phyloP scores from a whole-genome alignment of 2,113 vertebrate genomes.

The Stigmatopora nigra region DNA sequence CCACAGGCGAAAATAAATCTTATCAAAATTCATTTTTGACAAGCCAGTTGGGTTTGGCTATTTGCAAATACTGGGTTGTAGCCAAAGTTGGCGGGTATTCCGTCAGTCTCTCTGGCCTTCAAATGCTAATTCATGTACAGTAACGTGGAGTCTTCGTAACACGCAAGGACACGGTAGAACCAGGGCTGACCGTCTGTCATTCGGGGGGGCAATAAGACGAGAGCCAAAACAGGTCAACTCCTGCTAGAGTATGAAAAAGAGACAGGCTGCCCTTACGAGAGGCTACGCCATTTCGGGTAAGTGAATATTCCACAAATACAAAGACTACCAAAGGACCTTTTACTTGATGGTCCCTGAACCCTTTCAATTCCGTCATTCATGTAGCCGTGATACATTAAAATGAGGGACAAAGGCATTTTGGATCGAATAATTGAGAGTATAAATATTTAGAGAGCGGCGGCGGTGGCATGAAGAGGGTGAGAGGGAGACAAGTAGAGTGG shows the following conservation, averaged over 20 bases:
- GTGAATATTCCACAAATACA: slow-evolving; percentile 49
- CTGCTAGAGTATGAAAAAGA: slow-evolving; percentile 42
- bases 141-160: background rate
- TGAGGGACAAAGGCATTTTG: slow-evolving; percentile 15
- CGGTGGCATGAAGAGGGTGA: slow-evolving; percentile 37
- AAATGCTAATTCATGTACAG: background rate
- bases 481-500: slow-evolving; percentile 3
- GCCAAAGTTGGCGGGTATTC: background rate
- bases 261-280: slow-evolving; percentile 50
- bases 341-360: slow-evolving; percentile 15
- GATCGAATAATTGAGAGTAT: slow-evolving; percentile 38
- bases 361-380: slow-evolving; percentile 36
- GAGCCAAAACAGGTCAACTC: slow-evolving; percentile 48
- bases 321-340: slow-evolving; percentile 26
- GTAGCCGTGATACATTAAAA: slow-evolving; percentile 14
- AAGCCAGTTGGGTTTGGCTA: background rate
- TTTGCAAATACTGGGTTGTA: background rate
- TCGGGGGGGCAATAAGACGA: slow-evolving; percentile 50
- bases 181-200: slow-evolving; percentile 47
- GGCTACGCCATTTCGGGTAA: slow-evolving; percentile 36
- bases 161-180: slow-evolving; percentile 9
- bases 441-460: slow-evolving; percentile 47
- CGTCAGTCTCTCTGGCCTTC: background rate
- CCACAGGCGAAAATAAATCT: too few relatives aligned
- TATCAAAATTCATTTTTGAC: background rate